These are phyloP conservation scores for Marasmarcha lunaedactyla DNA, from an alignment of 2,888 invertebrate genomes.

Conservation along the genomic window DNA sequence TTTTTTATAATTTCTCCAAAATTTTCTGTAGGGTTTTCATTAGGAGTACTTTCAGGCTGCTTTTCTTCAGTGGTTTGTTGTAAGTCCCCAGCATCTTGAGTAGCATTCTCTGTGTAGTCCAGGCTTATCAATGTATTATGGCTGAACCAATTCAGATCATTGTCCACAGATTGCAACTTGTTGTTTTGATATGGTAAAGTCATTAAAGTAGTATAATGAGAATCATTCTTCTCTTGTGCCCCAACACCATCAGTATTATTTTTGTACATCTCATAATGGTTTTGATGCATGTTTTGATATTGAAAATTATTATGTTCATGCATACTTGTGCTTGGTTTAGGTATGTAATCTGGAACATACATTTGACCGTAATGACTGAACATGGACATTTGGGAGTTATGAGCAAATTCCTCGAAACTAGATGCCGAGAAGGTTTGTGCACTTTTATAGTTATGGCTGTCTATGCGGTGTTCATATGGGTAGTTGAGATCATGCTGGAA, in stretches of 20 bases:
- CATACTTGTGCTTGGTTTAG: conserved; percentile 37
- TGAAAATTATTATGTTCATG: conserved; percentile 40
- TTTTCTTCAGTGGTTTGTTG: conserved; percentile 20
- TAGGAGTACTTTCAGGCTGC: conserved; percentile 26
- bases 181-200: conserved; percentile 74
- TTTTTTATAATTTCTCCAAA: conserved; percentile 94
- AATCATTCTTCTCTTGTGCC: conserved; percentile 59
- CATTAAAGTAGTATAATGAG: conserved; percentile 76
- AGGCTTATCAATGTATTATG: conserved; percentile 49
- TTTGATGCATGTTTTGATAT: conserved; percentile 41
- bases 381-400: conserved; percentile 60
- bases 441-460: conserved; percentile 39
- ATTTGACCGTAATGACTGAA: conserved; percentile 63
- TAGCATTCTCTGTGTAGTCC: conserved; percentile 45
- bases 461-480: conserved; percentile 42
- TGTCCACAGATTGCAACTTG: conserved; percentile 75
- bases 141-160: conserved; percentile 63
- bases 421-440: conserved; percentile 61
- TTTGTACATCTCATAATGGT: conserved; percentile 54
- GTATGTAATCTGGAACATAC: conserved; percentile 54
- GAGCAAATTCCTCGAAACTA: conserved; percentile 67
- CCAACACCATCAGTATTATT: conserved; percentile 42
- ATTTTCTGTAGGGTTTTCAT: conserved; percentile 71
- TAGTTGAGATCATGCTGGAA: conserved; percentile 62
- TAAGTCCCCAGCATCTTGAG: conserved; percentile 38